phyloP scores from a whole-genome alignment of 2,888 invertebrate genomes.

The Bursaphelenchus okinawaensis region DNA sequence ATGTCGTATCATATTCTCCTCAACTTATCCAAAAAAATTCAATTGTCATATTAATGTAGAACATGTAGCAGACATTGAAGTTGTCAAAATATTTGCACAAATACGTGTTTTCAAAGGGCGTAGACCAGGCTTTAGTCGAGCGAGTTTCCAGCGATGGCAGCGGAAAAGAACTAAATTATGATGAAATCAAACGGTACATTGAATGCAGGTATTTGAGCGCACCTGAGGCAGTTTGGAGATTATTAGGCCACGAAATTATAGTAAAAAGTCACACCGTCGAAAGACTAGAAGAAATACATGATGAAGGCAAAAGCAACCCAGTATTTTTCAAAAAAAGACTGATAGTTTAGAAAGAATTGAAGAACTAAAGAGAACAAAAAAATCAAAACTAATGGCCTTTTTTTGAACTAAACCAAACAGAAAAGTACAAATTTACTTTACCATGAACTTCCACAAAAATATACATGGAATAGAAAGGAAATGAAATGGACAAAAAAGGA shows the following conservation, averaged over 20 bases:
- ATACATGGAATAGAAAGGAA: conserved; percentile 5
- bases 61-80: conserved; percentile 34
- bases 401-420: too few relatives aligned
- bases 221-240: conserved; percentile 53
- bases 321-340: conserved; percentile 9
- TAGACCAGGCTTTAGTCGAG: conserved; percentile 26
- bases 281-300: conserved; percentile 35
- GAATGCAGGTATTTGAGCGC: too few relatives aligned
- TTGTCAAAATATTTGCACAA: conserved; percentile 52
- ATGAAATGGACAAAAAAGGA: neutral
- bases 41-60: conserved; percentile 59
- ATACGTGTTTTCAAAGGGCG: conserved; percentile 50
- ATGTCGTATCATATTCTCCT: too few relatives aligned
- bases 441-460: conserved; percentile 19
- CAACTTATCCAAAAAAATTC: conserved; percentile 49
- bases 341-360: too few relatives aligned
- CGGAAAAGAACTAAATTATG: too few relatives aligned
- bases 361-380: too few relatives aligned
- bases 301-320: conserved; percentile 22
- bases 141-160: neutral
- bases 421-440: too few relatives aligned
- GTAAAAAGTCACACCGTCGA: conserved; percentile 52
- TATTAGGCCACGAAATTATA: conserved; percentile 47
- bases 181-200: conserved; percentile 53
- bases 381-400: too few relatives aligned